phyloP scores from a whole-genome alignment of 2,888 invertebrate species.

The Zonitis immaculata region DNA sequence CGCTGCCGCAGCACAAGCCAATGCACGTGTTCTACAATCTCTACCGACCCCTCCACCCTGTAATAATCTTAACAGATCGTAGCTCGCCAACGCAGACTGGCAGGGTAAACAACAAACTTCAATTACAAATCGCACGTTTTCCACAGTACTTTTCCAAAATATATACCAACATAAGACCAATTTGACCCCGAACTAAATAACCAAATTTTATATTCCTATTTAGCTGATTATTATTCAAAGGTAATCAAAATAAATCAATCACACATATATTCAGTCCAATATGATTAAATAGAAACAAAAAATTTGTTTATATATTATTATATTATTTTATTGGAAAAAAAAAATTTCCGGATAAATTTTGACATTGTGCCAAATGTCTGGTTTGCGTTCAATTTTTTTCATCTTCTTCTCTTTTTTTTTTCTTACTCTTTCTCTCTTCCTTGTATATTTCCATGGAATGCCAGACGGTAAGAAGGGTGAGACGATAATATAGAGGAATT shows the following conservation, averaged over 20 bases:
- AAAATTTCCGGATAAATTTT: background rate
- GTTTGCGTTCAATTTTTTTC: background rate
- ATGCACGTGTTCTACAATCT: conserved; percentile 33
- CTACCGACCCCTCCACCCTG: conserved; percentile 12
- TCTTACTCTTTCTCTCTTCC: background rate
- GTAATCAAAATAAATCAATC: too few relatives aligned
- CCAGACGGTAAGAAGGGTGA: background rate
- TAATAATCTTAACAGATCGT: conserved; percentile 19
- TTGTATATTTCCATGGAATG: background rate
- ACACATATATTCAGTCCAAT: too few relatives aligned
- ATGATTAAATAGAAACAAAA: too few relatives aligned
- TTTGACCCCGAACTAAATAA: background rate
- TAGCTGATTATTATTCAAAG: too few relatives aligned
- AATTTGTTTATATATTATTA: background rate
- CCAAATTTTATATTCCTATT: too few relatives aligned
- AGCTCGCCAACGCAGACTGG: conserved; percentile 26
- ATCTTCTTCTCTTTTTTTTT: background rate
- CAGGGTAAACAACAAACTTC: conserved; percentile 28
- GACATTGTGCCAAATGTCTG: background rate
- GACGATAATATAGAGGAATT: background rate
- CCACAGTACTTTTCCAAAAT: conserved; percentile 12
- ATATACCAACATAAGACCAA: background rate
- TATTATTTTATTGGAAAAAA: background rate
- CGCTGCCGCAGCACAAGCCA: conserved; percentile 26
- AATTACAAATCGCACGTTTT: conserved; percentile 20